A percentile compares a stretch with the other conserved stretches of the same genome.
phyloP scores from a whole-genome alignment of 2,888 invertebrate species.

The Petrolisthes manimaculis region DNA sequence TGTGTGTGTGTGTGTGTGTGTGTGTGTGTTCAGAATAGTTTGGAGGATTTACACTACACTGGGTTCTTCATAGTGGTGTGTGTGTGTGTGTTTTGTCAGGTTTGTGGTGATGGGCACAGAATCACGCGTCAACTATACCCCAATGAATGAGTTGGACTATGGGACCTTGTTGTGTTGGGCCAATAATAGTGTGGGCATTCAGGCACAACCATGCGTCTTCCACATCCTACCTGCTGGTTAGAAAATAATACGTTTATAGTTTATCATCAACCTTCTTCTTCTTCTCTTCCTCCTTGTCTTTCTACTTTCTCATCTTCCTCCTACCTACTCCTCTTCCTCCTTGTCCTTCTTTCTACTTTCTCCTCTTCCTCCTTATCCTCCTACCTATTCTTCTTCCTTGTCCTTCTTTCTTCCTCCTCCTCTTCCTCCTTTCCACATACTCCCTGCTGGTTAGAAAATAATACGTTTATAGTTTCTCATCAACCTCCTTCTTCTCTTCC shows the following conservation, averaged over 20 bases:
- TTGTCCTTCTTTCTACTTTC: too few species aligned
- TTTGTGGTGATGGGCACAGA: constrained; percentile 64
- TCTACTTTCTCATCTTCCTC: too few species aligned
- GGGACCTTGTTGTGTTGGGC: constrained; percentile 65
- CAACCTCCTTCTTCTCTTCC: too few species aligned
- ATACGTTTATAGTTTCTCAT: too few species aligned
- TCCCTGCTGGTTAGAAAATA: too few species aligned
- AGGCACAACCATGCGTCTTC: constrained; percentile 60
- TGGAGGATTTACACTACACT: background rate
- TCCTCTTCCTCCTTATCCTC: too few species aligned
- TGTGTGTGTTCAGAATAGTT: background rate
- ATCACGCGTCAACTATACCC: constrained; percentile 63
- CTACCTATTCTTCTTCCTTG: too few species aligned
- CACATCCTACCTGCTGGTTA: constrained; percentile 61
- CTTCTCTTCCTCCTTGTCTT: background rate
- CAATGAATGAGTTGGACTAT: constrained; percentile 65
- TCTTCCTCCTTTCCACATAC: too few species aligned
- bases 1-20: constrained; percentile 9
- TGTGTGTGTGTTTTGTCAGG: constrained; percentile 31
- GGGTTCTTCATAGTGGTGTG: background rate
- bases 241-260: background rate
- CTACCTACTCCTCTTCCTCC: too few species aligned
- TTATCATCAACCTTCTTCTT: background rate
- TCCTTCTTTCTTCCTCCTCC: too few species aligned
- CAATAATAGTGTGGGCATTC: constrained; percentile 61